Evolutionary conservation across 2,113 vertebrate species (phyloP).

Genomic region (Bambusicola thoracicus): DNA sequence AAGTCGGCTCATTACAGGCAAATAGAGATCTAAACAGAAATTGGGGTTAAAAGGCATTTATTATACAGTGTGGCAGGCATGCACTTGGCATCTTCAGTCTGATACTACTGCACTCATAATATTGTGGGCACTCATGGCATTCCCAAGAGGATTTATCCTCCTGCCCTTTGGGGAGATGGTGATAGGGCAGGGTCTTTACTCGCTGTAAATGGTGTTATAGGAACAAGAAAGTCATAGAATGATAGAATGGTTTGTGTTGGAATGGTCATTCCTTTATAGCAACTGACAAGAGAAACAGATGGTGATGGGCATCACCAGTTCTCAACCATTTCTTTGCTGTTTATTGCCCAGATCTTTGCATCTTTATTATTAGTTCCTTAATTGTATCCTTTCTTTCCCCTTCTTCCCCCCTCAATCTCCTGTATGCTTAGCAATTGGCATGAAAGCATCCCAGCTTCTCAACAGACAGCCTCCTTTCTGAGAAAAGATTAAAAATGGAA

Average conservation of each 20-base stretch:
- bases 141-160: neutral
- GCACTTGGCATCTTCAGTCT: neutral
- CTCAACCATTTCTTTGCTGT: neutral
- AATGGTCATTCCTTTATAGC: neutral
- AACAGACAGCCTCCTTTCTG: neutral
- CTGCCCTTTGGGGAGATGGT: neutral
- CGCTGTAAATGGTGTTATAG: neutral
- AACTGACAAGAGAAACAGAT: neutral
- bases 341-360: neutral
- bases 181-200: neutral
- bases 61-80: accelerated
- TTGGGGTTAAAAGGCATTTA: neutral
- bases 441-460: neutral
- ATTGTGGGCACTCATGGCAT: neutral
- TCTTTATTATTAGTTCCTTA: neutral
- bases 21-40: neutral
- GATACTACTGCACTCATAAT: neutral
- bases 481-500: neutral
- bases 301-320: neutral
- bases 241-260: too few relatives aligned
- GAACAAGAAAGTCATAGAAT: neutral
- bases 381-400: neutral
- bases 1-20: neutral
- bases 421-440: neutral
- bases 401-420: neutral